A percentile compares a stretch with the other conserved stretches of the same genome.
These are phyloP conservation scores for Patiria miniata DNA, from an alignment of 35 echinoderm and acorn worm species.

Conservation along the genomic window DNA sequence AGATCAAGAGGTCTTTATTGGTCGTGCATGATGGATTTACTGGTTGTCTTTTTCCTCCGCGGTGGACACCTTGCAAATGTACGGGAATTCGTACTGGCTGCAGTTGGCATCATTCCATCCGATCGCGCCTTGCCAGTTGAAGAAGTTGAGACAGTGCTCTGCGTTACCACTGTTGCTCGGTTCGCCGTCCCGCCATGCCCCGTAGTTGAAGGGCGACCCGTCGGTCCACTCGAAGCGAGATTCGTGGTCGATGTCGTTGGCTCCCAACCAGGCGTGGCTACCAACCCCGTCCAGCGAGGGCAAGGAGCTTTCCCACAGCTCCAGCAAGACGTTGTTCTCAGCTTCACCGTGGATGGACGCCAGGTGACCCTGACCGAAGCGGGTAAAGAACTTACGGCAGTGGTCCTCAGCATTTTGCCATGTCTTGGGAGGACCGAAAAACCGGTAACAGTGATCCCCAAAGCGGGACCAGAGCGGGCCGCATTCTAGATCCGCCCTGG, in stretches of 20 bases:
- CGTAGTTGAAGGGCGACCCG: background rate
- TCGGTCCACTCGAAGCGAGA: slow-evolving; percentile 27
- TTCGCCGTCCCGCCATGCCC: background rate
- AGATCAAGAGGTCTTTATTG: too few species aligned
- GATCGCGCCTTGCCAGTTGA: too few species aligned
- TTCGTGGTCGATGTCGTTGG: slow-evolving; percentile 18
- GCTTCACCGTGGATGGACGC: slow-evolving; percentile 11
- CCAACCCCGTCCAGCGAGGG: background rate
- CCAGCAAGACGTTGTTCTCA: slow-evolving; percentile 20
- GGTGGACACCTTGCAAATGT: background rate
- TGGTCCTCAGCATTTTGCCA: slow-evolving; percentile 28
- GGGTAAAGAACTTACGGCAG: slow-evolving; percentile 23
- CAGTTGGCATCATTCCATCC: background rate
- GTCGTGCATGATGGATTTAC: too few species aligned
- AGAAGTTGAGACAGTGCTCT: slow-evolving; percentile 21
- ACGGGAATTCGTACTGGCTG: background rate
- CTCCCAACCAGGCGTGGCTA: slow-evolving; percentile 26
- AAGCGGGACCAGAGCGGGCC: too few species aligned
- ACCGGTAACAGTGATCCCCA: too few species aligned
- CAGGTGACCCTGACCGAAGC: background rate
- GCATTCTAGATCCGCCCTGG: too few species aligned
- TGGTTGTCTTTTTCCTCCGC: too few species aligned
- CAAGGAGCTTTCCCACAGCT: background rate
- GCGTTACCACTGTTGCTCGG: slow-evolving; percentile 25
- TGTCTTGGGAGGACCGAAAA: slow-evolving; percentile 6